Base-by-base conservation (phyloP, 23 tunicate genomes). In the Trididemnum nubilum region DNA sequence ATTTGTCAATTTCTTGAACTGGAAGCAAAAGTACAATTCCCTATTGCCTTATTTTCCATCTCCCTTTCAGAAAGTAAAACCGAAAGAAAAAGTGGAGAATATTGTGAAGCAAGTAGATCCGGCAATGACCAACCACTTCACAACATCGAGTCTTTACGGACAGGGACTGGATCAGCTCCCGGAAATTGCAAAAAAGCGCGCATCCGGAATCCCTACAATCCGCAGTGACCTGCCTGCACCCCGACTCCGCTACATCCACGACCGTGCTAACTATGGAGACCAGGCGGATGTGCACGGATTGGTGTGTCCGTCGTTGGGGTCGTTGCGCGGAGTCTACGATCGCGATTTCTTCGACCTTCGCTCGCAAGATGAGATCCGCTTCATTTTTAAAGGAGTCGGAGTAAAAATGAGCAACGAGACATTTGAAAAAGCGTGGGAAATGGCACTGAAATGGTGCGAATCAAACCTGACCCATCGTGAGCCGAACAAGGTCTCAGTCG, bases 1-100 rank as follows among this genome's bases (percentile, higher is more conserved):
- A 50, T 93, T 93, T 80, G 98, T 94, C 57, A 93, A 93, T 70
- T 93, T 87, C 36, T 54, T 93, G 22, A 93, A 93, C 86, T 93
- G 98, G 98, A 76, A 93, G 64, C 87, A 93, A 54, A 93, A 93
- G 54, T 51, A 52, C 64, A 39, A 67, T 29, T 36, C 78, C 26
- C 2, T 38, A 12, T 19, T 73, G 4, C 81, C 81, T 19, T 2
- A 2, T 7, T 5, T 4, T 54, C n/a, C 21, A 2, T 28, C 61
- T n/a, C 67, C n/a, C 12, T 18, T 4, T 31, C 33, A 54, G 37
- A 77, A 77, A 24, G 67, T 2, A 26, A 29, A 15, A 18, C 24
- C 65, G 24, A 36, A 15, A 34, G 49, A 36, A 28, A 86, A 77
- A 40, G 80, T 82, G 23, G 82, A 82, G 44, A 64, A 72, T 2